Base-by-base conservation (phyloP, 1,140 invertebrate species). In the Leptoteleia sp. region DNA sequence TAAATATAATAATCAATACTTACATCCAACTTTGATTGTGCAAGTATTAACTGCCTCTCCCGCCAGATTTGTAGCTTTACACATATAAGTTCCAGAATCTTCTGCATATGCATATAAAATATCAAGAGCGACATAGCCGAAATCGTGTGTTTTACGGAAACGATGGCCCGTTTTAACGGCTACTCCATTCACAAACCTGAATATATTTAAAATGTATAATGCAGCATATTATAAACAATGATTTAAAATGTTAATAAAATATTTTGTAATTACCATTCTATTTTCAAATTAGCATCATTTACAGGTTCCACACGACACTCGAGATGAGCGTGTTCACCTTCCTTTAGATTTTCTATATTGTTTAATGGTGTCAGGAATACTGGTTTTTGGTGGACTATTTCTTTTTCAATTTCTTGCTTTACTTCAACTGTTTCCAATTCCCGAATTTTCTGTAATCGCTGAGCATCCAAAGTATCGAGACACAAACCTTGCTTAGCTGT, bases 221-320 rank as follows among this genome's bases (percentile, higher is more conserved):
- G 4, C 9, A 17, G 9, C 1, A 17, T 7, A 13, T 19, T 42
- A n/a, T 65, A 0, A 43, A 38, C 0, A 13, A 40, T 40, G 19
- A 40, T 8, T n/a, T n/a, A n/a, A n/a, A n/a, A n/a, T n/a, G n/a
- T n/a, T n/a, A n/a, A n/a, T n/a, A n/a, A n/a, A n/a, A n/a, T n/a
- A n/a, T n/a, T n/a, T n/a, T n/a, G n/a, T 29, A 64, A 93, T 89
- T 94, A 98, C 98, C 98, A 99, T 90, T 99, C 96, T 54, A 99
- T 96, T 86, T 94, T 95, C 80, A 99, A 91, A 79, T 97, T 95
- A 1, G 97, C 93, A 89, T 99, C 98, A 84, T 98, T 98, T 70
- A 99, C 95, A 7, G 98, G 98, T 82, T 98, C 95, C 11, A 99
- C 94, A 57, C 96, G 93, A 83, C 96, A 98, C 91, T 99, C 98